Evolutionary conservation across 1,140 invertebrate species (phyloP), one percentile per base, ranked within the genome.

Genomic region (Drepana arcuata): DNA sequence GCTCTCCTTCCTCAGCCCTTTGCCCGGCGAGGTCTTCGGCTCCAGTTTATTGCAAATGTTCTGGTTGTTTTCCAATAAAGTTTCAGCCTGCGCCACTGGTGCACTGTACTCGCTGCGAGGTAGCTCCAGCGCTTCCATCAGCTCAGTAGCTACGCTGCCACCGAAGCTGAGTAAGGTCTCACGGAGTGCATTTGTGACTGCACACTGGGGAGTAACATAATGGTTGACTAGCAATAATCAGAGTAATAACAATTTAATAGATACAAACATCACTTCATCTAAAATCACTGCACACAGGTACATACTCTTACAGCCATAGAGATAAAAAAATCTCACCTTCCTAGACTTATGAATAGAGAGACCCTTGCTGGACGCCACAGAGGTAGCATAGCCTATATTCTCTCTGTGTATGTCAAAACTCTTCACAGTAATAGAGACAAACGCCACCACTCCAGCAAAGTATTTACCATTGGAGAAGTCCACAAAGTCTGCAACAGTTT

Each of bases 141-240:
- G 52, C 7, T 72, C 67, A 0, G 63, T 50, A 0, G 72, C 71
- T 1, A 84, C 62, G 7, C 23, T 58, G 1, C 80, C 78, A 0
- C 82, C 82, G 33, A 84, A 84, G 29, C 78, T 73, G 1, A 84
- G 53, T 14, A 84, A 41, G 1, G 82, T 82, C 36, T 84, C 79
- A 2, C 71, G 63, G 1, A 84, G 52, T 0, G 79, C 82, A 34
- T 84, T 84, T 5, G 82, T 84, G 7, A 84, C 69, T 3, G 82
- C 79, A 36, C 68, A 69, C 82, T 84, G 57, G 24, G 67, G n/a
- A n/a, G n/a, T n/a, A n/a, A n/a, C n/a, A n/a, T n/a, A n/a, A n/a
- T n/a, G n/a, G n/a, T n/a, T n/a, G n/a, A n/a, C n/a, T n/a, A n/a
- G n/a, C n/a, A n/a, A n/a, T n/a, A n/a, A n/a, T n/a, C n/a, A n/a